These are phyloP conservation scores for Caerostris extrusa DNA, from an alignment of 1,140 invertebrate genomes.

Conservation along the genomic window DNA sequence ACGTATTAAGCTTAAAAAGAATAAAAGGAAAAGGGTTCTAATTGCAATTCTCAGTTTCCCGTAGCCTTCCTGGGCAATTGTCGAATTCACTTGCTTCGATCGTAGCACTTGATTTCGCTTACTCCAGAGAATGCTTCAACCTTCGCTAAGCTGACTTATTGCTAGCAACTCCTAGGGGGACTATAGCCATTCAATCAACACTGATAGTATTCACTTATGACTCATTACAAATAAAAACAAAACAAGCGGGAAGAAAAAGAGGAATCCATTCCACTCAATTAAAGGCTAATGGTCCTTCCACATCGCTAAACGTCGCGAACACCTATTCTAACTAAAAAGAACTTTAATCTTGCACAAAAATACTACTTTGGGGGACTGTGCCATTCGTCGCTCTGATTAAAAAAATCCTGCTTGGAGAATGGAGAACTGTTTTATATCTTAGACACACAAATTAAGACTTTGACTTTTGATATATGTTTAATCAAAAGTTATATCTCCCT, in stretches of 20 bases:
- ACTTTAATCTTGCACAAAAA: slow-evolving; percentile 58
- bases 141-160: slow-evolving; percentile 57
- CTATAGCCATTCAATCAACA: slow-evolving; percentile 72
- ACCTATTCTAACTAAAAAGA: slow-evolving; percentile 54
- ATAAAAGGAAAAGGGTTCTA: no score
- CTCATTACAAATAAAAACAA: slow-evolving; percentile 68
- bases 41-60: no score
- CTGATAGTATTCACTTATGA: no score
- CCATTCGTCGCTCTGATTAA: neutral
- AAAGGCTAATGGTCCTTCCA: slow-evolving; percentile 69
- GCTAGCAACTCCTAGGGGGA: slow-evolving; percentile 42
- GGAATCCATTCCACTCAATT: slow-evolving; percentile 70
- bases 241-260: slow-evolving; percentile 34
- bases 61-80: no score
- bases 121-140: slow-evolving; percentile 42
- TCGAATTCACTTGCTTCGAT: slow-evolving; percentile 67
- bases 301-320: slow-evolving; percentile 63
- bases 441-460: no score
- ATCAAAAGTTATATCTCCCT: no score
- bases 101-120: slow-evolving; percentile 55
- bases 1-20: no score
- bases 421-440: no score
- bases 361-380: neutral
- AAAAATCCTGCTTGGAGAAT: no score
- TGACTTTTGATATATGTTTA: no score